These are phyloP conservation scores for Myotis lucifugus DNA, from an alignment of 2,113 vertebrate species.

Conservation along the genomic window DNA sequence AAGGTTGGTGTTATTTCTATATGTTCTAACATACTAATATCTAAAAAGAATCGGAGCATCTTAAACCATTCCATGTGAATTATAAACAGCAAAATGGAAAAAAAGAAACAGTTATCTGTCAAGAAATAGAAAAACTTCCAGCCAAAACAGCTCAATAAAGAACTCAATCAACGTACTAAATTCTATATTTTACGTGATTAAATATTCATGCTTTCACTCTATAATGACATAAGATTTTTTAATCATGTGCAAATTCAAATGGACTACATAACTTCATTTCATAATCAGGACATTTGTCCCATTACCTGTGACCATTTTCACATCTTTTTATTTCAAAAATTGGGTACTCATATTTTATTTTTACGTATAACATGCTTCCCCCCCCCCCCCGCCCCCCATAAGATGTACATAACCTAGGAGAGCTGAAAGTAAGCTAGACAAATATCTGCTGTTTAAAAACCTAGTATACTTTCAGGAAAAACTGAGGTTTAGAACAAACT, in stretches of 20 bases:
- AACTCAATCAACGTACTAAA: conserved; percentile 8
- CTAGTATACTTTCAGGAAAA: conserved; percentile 50
- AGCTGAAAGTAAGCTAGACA: conserved; percentile 36
- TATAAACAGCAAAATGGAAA: conserved; percentile 59
- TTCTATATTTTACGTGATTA: not conserved
- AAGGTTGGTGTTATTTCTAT: conserved; percentile 60
- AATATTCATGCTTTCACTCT: not conserved
- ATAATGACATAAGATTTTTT: not conserved
- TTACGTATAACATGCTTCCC: not conserved
- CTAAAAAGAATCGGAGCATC: conserved; percentile 54
- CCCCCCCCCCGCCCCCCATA: not conserved
- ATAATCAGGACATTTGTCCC: not conserved
- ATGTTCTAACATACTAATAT: conserved; percentile 64
- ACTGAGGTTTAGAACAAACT: not conserved
- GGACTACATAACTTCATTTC: not conserved
- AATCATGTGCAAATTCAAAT: conserved; percentile 19
- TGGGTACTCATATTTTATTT: not conserved
- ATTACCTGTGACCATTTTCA: conserved; percentile 8
- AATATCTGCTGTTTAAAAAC: conserved; percentile 52
- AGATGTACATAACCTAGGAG: not conserved
- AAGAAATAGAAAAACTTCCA: conserved; percentile 32
- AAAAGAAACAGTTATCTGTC: not conserved
- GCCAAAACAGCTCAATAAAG: conserved; percentile 38
- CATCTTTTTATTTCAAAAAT: conserved; percentile 44
- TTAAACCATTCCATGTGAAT: conserved; percentile 39